phyloP scores from a whole-genome alignment of 1,140 invertebrate species.

The Drosophila biarmipes region DNA sequence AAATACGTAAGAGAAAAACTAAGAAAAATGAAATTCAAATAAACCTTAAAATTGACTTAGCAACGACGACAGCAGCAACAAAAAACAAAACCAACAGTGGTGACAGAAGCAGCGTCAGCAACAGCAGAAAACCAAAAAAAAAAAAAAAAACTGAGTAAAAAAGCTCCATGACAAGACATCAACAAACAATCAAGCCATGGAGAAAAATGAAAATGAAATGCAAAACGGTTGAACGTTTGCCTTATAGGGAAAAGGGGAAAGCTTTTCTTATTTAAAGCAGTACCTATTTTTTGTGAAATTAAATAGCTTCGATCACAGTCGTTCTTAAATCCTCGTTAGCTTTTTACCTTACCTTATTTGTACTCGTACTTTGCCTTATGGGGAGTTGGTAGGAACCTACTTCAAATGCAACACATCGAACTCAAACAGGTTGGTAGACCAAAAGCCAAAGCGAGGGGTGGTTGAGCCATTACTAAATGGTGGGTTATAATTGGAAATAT shows the following conservation, averaged over 20 bases:
- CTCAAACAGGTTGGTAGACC: constrained; percentile 55
- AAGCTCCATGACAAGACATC: constrained; percentile 58
- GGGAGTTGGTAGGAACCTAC: constrained; percentile 4
- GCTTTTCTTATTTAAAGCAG: constrained; percentile 9
- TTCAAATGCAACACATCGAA: constrained; percentile 53
- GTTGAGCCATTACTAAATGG: neutral
- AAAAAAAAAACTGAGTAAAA: constrained; percentile 51
- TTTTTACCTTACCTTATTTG: constrained; percentile 3
- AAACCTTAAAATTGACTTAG: constrained; percentile 80
- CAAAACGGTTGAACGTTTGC: constrained; percentile 34
- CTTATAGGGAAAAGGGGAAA: constrained; percentile 15
- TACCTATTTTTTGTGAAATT: neutral
- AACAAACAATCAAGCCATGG: constrained; percentile 50
- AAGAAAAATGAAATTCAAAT: constrained; percentile 73
- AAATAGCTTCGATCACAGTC: constrained; percentile 17
- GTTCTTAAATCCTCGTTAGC: constrained; percentile 2
- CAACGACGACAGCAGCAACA: constrained; percentile 43
- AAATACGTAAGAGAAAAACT: constrained; percentile 49
- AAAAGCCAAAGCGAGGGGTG: constrained; percentile 26
- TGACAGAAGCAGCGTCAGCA: constrained; percentile 24
- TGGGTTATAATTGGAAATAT: too few relatives aligned
- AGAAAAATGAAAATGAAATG: constrained; percentile 43
- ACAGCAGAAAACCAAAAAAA: constrained; percentile 32
- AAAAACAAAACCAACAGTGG: constrained; percentile 29
- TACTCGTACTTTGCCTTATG: constrained; percentile 6